phyloP scores from a whole-genome alignment of 2,797 vertebrate species.

The Sparidentex hasta region DNA sequence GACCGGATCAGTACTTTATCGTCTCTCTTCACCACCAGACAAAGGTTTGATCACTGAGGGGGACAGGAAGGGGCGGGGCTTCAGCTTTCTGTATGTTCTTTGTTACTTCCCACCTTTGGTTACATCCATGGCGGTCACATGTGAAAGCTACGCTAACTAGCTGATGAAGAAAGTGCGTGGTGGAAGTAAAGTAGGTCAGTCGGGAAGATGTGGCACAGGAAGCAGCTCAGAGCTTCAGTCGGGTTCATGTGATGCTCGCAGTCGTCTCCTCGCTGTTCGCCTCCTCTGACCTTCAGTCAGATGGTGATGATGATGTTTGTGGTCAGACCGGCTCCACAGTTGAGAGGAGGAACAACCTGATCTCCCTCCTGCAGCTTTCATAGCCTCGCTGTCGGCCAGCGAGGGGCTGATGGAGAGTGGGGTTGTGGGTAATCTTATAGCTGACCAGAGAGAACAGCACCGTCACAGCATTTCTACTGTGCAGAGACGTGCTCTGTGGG shows the following conservation, averaged over 20 bases:
- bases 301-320: slow-evolving; percentile 10
- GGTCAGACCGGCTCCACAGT: slow-evolving; percentile 22
- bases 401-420: not conserved
- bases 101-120: too few relatives aligned
- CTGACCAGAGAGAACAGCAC: not conserved
- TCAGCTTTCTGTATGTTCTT: too few relatives aligned
- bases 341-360: slow-evolving; percentile 18
- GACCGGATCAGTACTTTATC: too few relatives aligned
- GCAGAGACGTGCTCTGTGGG: not conserved
- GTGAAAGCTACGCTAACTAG: too few relatives aligned
- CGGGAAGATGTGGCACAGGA: not conserved
- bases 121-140: too few relatives aligned
- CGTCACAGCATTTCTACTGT: not conserved
- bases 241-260: not conserved
- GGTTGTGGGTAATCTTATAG: slow-evolving; percentile 17
- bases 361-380: slow-evolving; percentile 25
- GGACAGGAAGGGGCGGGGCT: too few relatives aligned
- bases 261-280: not conserved
- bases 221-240: not conserved
- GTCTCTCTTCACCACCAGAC: too few relatives aligned
- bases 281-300: slow-evolving; percentile 11
- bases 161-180: too few relatives aligned
- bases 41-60: too few relatives aligned
- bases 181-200: not conserved
- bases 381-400: not conserved